Conservation (phyloP, 2,888 invertebrate species). For the Chalcis sispes region DNA sequence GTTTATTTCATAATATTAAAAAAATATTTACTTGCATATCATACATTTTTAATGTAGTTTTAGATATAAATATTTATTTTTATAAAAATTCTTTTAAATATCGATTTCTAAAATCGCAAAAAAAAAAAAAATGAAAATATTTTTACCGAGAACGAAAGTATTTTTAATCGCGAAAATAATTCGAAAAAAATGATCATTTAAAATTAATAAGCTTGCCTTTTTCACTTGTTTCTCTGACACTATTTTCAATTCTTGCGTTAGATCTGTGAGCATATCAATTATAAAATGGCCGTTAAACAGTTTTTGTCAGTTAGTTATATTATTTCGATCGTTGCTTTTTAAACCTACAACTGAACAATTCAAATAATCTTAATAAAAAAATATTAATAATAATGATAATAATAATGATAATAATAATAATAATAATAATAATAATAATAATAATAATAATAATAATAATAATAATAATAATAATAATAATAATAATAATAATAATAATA, state of each 20-base stretch:
- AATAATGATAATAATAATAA: conserved; percentile 16
- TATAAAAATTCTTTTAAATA: too few relatives aligned
- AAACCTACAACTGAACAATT: conserved; percentile 20
- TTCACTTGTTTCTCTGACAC: conserved; percentile 17
- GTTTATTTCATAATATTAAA: too few relatives aligned
- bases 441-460: conserved; percentile 21
- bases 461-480: conserved; percentile 26
- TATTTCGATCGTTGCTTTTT: conserved; percentile 16
- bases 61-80: too few relatives aligned
- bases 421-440: conserved; percentile 24
- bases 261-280: conserved; percentile 22
- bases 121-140: too few relatives aligned
- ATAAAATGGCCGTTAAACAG: neutral
- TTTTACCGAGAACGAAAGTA: too few relatives aligned
- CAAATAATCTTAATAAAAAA: conserved; percentile 27
- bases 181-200: conserved; percentile 29
- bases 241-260: conserved; percentile 40
- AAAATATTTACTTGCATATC: too few relatives aligned
- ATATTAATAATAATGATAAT: conserved; percentile 29
- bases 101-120: too few relatives aligned
- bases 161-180: too few relatives aligned
- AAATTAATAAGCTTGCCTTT: conserved; percentile 14
- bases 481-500: conserved; percentile 10
- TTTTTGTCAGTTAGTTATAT: conserved; percentile 10
- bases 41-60: too few relatives aligned